Base-by-base conservation (phyloP, 92 coral and sea anemone genomes). In the Nematostella vectensis region DNA sequence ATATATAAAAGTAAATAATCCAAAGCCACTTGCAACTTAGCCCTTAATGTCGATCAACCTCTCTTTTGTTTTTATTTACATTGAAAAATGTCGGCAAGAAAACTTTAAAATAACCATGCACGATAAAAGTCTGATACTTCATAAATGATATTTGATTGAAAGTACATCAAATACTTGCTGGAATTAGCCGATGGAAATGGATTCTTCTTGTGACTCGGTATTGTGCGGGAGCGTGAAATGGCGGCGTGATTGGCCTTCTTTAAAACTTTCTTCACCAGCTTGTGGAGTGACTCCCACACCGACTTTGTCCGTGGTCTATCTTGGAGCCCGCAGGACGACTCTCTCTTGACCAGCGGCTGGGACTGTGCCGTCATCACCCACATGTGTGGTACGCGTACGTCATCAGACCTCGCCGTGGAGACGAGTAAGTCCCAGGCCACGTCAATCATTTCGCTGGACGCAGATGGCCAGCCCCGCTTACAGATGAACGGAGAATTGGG, bases 331-430 rank as follows among this genome's bases (percentile, higher is more conserved):
- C 61, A 70, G 16, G 98, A 87, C 39, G 96, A 83, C 61, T 76
- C 93, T 11, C 76, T 91, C n/a, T 51, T 86, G 13, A 81, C 98
- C 40, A 87, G 96, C 44, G 98, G 98, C 31, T 91, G 98, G 98
- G 98, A 80, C 48, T 67, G 71, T 17, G 83, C 91, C 29, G 71
- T 91, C 29, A 72, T 86, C 42, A 79, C 79, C 37, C 89, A 86
- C 29, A 78, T 81, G 52, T 60, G 74, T 16, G 72, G 76, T 16
- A 68, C 55, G 12, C 58, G 67, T 4, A 58, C 63, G 17, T 76
- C 82, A 0, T 85, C 95, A 1, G 95, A 85, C 70, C 95, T 85
- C 17, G 78, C 71, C 4, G 95, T 85, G 25, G 95, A 85, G 60
- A 18, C 76, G 39, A 81, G 88, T 68, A 85, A 80, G 38, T 85